Conservation (phyloP, 2,888 invertebrate genomes). For the Drosophila ochracea region DNA sequence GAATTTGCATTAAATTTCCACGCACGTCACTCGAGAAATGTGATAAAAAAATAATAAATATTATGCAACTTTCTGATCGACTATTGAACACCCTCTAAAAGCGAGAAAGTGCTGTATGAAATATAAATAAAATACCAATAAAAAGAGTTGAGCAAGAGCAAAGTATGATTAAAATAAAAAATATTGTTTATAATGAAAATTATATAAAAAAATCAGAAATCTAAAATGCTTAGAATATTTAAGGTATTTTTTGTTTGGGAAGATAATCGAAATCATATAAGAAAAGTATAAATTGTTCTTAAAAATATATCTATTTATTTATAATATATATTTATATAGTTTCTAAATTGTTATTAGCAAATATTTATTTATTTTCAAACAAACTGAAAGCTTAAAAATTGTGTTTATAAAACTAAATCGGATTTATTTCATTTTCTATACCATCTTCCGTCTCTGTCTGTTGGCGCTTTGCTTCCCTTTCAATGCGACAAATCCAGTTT, state of each 20-base stretch:
- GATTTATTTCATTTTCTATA: not conserved
- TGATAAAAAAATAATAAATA: not conserved
- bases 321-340: no score
- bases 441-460: not conserved
- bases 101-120: not conserved
- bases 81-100: conserved; percentile 20
- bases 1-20: conserved; percentile 70
- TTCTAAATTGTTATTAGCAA: no score
- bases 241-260: no score
- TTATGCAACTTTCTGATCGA: conserved; percentile 1
- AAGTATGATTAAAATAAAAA: not conserved
- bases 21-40: conserved; percentile 49
- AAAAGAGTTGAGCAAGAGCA: not conserved
- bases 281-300: no score
- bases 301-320: no score
- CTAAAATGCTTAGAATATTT: not conserved
- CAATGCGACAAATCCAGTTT: not conserved
- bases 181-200: not conserved
- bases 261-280: not conserved
- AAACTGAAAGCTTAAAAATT: no score
- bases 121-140: not conserved
- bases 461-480: not conserved
- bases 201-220: rapidly evolving
- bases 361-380: not conserved
- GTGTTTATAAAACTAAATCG: not conserved